Conservation (phyloP, 2,888 invertebrate species). For the Pseudococcus jackbeardsleyi region DNA sequence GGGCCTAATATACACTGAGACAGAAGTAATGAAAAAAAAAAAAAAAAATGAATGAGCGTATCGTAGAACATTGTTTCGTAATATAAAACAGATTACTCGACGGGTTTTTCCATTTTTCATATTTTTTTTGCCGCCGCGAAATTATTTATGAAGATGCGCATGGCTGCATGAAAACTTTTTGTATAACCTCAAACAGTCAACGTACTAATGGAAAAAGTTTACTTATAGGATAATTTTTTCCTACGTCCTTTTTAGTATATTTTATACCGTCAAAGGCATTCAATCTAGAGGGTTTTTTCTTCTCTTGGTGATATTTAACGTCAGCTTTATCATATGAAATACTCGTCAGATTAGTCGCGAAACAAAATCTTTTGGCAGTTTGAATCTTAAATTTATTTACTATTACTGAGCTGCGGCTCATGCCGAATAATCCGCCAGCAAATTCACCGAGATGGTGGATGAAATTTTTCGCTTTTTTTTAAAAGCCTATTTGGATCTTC, state of each 20-base stretch:
- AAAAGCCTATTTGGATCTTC: not conserved
- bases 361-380: conserved; percentile 26
- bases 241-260: not conserved
- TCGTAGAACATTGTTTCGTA: conserved; percentile 44
- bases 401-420: not conserved
- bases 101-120: conserved; percentile 50
- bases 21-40: conserved; percentile 32
- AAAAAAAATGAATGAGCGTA: conserved; percentile 15
- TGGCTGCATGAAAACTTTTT: conserved; percentile 39
- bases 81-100: conserved; percentile 49
- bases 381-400: conserved; percentile 17
- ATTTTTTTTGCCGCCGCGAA: conserved; percentile 14
- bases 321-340: conserved; percentile 18
- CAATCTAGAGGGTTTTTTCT: not conserved
- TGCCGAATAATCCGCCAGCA: not conserved
- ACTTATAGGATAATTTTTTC: conserved; percentile 42
- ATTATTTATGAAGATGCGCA: conserved; percentile 52
- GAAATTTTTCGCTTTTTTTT: not conserved
- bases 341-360: conserved; percentile 29
- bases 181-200: conserved; percentile 37
- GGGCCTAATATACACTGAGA: conserved; percentile 22
- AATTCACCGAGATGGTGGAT: not conserved
- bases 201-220: conserved; percentile 54
- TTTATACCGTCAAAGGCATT: conserved; percentile 23
- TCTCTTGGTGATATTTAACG: conserved; percentile 15